Percentiles rank a stretch among this genome's conserved stretches.
Conservation (phyloP, 2,113 vertebrate species). For the Mirza zaza region DNA sequence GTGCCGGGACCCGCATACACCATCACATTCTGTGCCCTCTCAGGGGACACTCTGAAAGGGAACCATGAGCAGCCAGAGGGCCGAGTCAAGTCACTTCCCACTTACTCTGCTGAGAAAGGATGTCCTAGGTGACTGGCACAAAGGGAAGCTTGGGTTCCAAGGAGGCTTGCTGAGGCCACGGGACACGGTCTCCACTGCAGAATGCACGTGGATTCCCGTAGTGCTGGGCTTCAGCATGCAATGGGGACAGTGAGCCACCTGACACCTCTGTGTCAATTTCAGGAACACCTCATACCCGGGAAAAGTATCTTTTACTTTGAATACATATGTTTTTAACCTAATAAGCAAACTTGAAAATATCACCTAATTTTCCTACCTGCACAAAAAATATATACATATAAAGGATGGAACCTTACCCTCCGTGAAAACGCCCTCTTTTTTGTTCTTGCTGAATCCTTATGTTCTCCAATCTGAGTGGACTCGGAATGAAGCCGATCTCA, state of each 20-base stretch:
- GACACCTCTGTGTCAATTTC: not conserved
- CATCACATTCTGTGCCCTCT: not conserved
- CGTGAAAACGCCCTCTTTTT: constrained; percentile 95
- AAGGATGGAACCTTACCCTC: constrained; percentile 86
- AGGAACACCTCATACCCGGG: not conserved
- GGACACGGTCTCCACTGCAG: not conserved
- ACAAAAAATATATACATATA: not conserved
- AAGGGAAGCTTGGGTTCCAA: not conserved
- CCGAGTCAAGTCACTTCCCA: not conserved
- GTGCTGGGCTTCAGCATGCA: not conserved
- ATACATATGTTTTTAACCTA: not conserved
- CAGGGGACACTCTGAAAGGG: not conserved
- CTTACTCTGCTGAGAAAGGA: not conserved
- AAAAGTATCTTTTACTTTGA: not conserved
- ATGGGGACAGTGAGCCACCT: not conserved
- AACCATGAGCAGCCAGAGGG: not conserved
- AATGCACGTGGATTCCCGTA: not conserved
- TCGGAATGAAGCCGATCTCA: constrained; percentile 98
- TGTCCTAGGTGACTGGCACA: rapidly evolving
- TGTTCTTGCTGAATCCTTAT: constrained; percentile 96
- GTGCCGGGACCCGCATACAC: not conserved
- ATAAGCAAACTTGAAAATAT: constrained; percentile 10
- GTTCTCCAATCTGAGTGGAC: constrained; percentile 95
- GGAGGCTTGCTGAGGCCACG: not conserved
- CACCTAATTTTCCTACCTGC: not conserved